Percentiles rank a stretch among this genome's conserved stretches.
Evolutionary conservation across 2,113 vertebrate species (phyloP).

Genomic region (Haplochromis burtoni): DNA sequence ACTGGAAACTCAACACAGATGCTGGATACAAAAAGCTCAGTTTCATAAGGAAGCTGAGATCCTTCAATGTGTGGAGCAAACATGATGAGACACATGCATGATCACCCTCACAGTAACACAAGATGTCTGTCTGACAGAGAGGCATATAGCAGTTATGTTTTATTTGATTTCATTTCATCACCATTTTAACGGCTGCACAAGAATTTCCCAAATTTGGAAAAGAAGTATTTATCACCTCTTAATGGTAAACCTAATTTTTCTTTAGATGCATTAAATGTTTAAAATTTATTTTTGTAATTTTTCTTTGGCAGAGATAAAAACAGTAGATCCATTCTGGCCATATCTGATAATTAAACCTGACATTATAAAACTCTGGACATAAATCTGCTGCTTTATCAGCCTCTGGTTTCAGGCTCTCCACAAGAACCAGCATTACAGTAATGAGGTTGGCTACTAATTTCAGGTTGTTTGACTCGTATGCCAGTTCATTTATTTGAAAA

Average conservation of each 20-base stretch:
- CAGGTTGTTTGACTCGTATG: rapidly evolving
- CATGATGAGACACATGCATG: rapidly evolving
- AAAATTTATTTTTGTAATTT: neutral
- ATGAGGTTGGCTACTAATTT: neutral
- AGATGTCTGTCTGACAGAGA: neutral
- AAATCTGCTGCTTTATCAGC: neutral
- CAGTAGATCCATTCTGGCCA: rapidly evolving
- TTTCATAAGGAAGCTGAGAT: neutral
- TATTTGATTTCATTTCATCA: neutral
- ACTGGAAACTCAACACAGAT: neutral
- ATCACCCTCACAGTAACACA: neutral
- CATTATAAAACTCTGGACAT: neutral
- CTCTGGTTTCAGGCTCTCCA: rapidly evolving
- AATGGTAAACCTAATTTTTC: neutral
- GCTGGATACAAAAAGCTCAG: neutral
- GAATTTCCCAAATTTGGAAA: neutral
- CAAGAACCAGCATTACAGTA: neutral
- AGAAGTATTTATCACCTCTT: neutral
- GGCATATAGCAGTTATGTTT: neutral
- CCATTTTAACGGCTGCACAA: neutral
- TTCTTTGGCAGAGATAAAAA: neutral
- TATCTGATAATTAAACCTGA: neutral
- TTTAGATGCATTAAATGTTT: neutral
- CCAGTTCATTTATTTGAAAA: neutral
- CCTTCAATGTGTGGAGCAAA: rapidly evolving